phyloP scores from a whole-genome alignment of 2,113 vertebrate genomes.

The Xiphorhynchus elegans region DNA sequence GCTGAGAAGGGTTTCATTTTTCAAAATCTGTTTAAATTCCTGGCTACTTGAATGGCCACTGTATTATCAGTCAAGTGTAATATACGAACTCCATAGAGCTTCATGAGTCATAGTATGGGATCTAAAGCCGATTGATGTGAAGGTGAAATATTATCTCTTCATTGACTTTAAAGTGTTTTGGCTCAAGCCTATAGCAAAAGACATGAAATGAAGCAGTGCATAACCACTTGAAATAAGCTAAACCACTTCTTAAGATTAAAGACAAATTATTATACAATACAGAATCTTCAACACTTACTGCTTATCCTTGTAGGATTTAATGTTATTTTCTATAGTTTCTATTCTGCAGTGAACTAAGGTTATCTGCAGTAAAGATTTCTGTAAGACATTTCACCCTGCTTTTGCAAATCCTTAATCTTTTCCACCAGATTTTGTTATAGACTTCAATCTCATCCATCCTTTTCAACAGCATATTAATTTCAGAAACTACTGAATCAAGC shows the following conservation, averaged over 20 bases:
- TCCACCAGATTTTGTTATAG: neutral
- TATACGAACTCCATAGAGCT: neutral
- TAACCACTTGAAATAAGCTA: constrained; percentile 6
- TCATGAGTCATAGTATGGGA: neutral
- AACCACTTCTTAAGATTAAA: neutral
- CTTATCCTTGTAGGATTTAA: constrained; percentile 7
- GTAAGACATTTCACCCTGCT: neutral
- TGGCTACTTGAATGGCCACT: neutral
- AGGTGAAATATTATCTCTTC: constrained; percentile 7
- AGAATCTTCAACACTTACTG: neutral
- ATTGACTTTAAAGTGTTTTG: neutral
- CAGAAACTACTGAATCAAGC: neutral
- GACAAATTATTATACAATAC: neutral
- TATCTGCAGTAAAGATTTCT: neutral
- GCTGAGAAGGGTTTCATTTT: neutral
- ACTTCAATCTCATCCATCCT: neutral
- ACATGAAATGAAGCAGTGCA: neutral
- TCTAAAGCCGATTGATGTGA: neutral
- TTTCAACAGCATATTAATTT: neutral
- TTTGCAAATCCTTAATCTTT: constrained; percentile 18
- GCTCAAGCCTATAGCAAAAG: neutral
- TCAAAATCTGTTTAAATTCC: neutral
- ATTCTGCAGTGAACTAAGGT: neutral
- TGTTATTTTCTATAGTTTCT: neutral
- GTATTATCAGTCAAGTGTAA: neutral